These are phyloP conservation scores for Mimas tiliae DNA, from an alignment of 2,888 invertebrate species.

Conservation along the genomic window DNA sequence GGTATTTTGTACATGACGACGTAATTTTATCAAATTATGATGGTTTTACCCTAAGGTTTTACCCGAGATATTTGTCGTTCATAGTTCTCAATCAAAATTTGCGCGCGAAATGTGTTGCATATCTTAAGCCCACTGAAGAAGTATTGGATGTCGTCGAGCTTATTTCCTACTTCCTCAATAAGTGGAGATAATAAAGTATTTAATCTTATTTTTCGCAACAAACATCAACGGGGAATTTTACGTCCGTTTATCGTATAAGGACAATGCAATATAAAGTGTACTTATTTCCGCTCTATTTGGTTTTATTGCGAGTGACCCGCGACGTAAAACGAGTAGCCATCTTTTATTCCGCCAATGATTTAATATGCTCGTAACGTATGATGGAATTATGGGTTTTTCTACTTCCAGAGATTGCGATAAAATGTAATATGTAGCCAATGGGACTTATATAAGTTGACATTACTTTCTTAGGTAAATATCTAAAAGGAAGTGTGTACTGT, in stretches of 20 bases:
- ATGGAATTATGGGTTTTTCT: neutral
- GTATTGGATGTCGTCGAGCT: too few relatives aligned
- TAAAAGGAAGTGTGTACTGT: too few relatives aligned
- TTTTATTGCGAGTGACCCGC: conserved; percentile 19
- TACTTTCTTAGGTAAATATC: neutral
- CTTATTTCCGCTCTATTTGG: conserved; percentile 24
- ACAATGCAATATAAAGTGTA: conserved; percentile 21
- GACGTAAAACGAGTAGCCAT: conserved; percentile 17
- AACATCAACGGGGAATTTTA: neutral
- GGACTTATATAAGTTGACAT: too few relatives aligned
- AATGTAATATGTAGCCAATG: neutral
- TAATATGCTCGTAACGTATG: conserved; percentile 21
- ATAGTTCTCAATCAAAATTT: too few relatives aligned
- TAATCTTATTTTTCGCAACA: neutral
- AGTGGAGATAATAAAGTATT: too few relatives aligned
- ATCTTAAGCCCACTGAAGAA: too few relatives aligned
- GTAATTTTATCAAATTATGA: too few relatives aligned
- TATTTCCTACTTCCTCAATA: too few relatives aligned
- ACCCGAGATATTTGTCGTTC: too few relatives aligned
- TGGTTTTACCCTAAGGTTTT: too few relatives aligned
- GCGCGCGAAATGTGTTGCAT: too few relatives aligned
- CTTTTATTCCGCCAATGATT: conserved; percentile 23
- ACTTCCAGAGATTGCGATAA: conserved; percentile 2
- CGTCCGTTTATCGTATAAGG: conserved; percentile 17
- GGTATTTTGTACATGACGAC: too few relatives aligned